phyloP scores from a whole-genome alignment of 2,888 invertebrate genomes.

The Acheta domesticus region DNA sequence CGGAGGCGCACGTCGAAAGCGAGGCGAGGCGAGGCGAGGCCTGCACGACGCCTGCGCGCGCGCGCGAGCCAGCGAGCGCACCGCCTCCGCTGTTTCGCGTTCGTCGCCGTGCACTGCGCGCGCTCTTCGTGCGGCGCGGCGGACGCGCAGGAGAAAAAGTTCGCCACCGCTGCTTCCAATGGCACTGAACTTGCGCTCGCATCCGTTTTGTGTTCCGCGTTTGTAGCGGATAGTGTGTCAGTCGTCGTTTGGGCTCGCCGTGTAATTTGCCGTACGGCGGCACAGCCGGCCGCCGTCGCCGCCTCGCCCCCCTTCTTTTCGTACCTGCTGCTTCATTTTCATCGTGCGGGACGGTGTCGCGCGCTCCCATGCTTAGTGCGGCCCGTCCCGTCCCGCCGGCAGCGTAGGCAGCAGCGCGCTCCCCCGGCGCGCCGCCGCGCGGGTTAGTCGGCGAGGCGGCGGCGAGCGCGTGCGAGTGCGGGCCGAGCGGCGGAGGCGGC shows the following conservation, averaged over 20 bases:
- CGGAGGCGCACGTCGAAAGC: neutral
- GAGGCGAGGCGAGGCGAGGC: neutral
- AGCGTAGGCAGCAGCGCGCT: neutral
- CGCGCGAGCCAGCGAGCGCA: neutral
- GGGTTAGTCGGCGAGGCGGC: neutral
- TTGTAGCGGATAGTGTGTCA: neutral
- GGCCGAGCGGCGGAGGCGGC: neutral
- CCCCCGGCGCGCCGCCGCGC: neutral
- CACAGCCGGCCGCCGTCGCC: neutral
- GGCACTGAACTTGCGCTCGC: neutral
- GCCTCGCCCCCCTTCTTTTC: neutral
- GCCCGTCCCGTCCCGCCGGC: conserved; percentile 6
- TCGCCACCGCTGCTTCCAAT: neutral
- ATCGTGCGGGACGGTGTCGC: neutral
- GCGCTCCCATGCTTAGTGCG: neutral
- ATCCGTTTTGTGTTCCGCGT: neutral
- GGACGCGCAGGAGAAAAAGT: neutral
- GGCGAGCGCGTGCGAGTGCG: neutral
- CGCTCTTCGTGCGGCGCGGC: too few relatives aligned
- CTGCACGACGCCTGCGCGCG: neutral
- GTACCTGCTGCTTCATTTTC: conserved; percentile 3
- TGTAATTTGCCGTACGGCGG: too few relatives aligned
- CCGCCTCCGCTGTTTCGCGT: neutral
- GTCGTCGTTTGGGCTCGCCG: neutral
- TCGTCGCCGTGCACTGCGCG: neutral